Evolutionary conservation across 2,888 invertebrate genomes (phyloP).

Genomic region (Ophraella communa): DNA sequence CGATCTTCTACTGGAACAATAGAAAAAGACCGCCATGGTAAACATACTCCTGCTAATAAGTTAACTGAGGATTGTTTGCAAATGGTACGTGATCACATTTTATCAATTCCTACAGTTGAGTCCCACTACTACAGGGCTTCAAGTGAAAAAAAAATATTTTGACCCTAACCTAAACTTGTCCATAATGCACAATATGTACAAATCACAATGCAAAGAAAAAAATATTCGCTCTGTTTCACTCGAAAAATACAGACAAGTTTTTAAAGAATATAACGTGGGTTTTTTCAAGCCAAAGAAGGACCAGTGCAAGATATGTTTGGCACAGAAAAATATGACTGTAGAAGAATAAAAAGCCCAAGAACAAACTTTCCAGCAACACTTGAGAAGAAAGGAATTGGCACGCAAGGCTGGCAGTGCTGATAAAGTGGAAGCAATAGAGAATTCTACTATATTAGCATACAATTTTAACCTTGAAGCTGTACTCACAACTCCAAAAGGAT

Average conservation of each 20-base stretch:
- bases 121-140: constrained; percentile 3
- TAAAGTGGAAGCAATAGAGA: constrained; percentile 32
- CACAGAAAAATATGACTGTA: constrained; percentile 28
- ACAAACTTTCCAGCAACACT: constrained; percentile 24
- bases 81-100: constrained; percentile 12
- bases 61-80: background rate
- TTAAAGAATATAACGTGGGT: constrained; percentile 37
- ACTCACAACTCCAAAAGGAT: constrained; percentile 43
- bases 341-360: constrained; percentile 32
- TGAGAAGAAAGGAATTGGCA: constrained; percentile 39
- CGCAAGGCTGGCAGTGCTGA: constrained; percentile 41
- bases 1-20: no score
- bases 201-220: background rate
- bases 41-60: background rate
- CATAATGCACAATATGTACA: constrained; percentile 13
- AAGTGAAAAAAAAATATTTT: constrained; percentile 3
- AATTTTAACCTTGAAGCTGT: constrained; percentile 33
- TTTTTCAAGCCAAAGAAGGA: constrained; percentile 27
- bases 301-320: constrained; percentile 38
- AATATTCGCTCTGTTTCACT: constrained; percentile 28
- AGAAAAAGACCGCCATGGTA: background rate
- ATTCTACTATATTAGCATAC: constrained; percentile 40
- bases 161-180: background rate
- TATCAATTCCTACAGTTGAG: constrained; percentile 3
- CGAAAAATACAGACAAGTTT: constrained; percentile 34